Evolutionary conservation across 2,888 invertebrate species (phyloP), one percentile per base, ranked within the genome.

Genomic region (Aricia artaxerxes): DNA sequence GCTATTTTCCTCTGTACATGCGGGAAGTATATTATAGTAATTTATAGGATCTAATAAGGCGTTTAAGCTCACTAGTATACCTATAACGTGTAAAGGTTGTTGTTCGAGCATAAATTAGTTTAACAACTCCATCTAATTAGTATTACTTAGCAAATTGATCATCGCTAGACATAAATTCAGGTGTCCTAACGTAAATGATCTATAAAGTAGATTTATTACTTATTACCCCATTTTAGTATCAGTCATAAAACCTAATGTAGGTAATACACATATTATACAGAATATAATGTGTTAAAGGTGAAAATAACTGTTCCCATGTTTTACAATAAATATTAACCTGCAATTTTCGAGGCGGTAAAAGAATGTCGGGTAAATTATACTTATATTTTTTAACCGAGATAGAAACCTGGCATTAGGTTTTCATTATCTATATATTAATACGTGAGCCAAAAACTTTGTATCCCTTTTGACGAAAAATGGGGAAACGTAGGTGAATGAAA

Each of bases 41-140:
- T 57, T 57, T 57, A 57, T 57, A 16, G 4, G 16, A 4, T 16
- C 16, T 57, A 57, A 57, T 57, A 57, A 57, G 57, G 16, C 16
- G 57, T 57, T 57, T 16, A 16, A 57, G 57, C 57, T 16, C 4
- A 24, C 24, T 7, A 61, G 13, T 35, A 35, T 13, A 69, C 69
- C 49, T 49, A 9, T 49, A 49, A 49, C 13, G 35, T 69, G 13
- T 1, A 35, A n/a, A 61, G 61, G 24, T 24, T 61, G 24, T 24
- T n/a, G 69, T 69, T 69, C 35, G 5, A 35, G 11, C 69, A 69
- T 69, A 57, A 69, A 69, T 69, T 69, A 69, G 4, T 69, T 35
- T 35, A 35, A 13, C 35, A 35, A 69, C 69, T 69, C 69, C 69
- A 35, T 13, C 69, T 69, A 35, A 69, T 69, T 35, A 35, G 13